Percentiles rank a stretch among this genome's conserved stretches.
These are phyloP conservation scores for Schizothorax lantsangensis DNA, from an alignment of 2,797 vertebrate species.

Conservation along the genomic window DNA sequence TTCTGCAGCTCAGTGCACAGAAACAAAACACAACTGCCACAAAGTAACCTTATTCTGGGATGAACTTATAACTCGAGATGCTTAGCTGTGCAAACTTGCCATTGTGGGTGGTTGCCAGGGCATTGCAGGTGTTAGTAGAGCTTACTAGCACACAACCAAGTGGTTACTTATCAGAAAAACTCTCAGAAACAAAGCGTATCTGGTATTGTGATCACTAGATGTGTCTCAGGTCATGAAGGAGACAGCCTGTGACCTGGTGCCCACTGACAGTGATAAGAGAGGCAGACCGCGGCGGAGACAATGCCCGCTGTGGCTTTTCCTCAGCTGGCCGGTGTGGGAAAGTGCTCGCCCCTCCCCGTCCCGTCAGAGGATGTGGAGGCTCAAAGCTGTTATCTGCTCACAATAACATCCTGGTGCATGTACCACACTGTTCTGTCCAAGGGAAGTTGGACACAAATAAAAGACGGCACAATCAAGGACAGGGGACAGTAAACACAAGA, in stretches of 20 bases:
- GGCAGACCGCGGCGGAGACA: slow-evolving; percentile 8
- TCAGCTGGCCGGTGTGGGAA: slow-evolving; percentile 62
- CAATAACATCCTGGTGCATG: slow-evolving; percentile 70
- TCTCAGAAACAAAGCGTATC: background rate
- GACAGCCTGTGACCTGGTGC: slow-evolving; percentile 29
- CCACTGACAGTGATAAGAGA: slow-evolving; percentile 28
- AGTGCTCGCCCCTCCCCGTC: slow-evolving; percentile 45
- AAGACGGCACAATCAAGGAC: slow-evolving; percentile 35
- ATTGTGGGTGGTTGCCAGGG: background rate
- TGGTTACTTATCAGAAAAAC: background rate
- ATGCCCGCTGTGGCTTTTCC: slow-evolving; percentile 34
- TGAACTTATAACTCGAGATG: too few relatives aligned
- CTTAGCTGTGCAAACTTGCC: background rate
- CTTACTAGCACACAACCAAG: background rate
- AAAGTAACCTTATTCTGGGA: slow-evolving; percentile 31
- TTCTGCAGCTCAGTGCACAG: slow-evolving; percentile 8
- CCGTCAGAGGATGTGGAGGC: slow-evolving; percentile 58
- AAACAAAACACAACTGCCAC: slow-evolving; percentile 37
- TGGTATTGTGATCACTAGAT: background rate
- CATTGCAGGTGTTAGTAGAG: too few relatives aligned
- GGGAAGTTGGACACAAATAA: slow-evolving; percentile 60
- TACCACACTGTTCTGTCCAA: slow-evolving; percentile 53
- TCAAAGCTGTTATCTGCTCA: slow-evolving; percentile 59
- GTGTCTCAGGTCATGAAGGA: background rate
- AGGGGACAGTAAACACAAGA: slow-evolving; percentile 2